Conservation (phyloP, 2,888 invertebrate genomes). For the Cataglyphis albicans region DNA sequence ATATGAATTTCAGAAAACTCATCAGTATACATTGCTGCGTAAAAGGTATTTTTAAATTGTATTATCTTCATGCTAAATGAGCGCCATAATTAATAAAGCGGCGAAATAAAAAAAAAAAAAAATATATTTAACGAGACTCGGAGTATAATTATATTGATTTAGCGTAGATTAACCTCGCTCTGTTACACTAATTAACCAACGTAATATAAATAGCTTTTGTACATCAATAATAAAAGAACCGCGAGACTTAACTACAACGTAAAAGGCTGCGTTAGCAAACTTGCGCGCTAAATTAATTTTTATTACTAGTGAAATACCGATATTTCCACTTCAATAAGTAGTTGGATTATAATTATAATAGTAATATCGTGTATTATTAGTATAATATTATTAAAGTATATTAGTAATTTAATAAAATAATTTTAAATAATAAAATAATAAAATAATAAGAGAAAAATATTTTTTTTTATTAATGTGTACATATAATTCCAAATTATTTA, state of each 20-base stretch:
- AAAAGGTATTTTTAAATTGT: slow-evolving; percentile 11
- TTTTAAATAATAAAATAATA: slow-evolving; percentile 9
- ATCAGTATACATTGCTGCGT: neutral
- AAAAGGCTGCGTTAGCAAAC: slow-evolving; percentile 38
- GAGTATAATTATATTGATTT: slow-evolving; percentile 40
- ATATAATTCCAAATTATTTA: neutral
- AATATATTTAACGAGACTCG: neutral
- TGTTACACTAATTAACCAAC: slow-evolving; percentile 30
- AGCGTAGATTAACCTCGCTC: slow-evolving; percentile 13
- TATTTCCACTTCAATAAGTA: slow-evolving; percentile 20
- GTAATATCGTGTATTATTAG: slow-evolving; percentile 41
- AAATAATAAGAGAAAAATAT: neutral
- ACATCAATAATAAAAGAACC: slow-evolving; percentile 33
- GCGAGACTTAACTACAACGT: slow-evolving; percentile 38
- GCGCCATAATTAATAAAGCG: slow-evolving; percentile 11
- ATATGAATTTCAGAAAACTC: neutral
- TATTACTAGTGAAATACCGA: slow-evolving; percentile 21
- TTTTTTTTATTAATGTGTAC: neutral
- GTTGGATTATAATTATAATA: slow-evolving; percentile 56
- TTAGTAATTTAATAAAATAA: slow-evolving; percentile 13
- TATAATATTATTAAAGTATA: slow-evolving; percentile 39
- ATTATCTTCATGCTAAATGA: slow-evolving; percentile 4
- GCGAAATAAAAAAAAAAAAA: slow-evolving; percentile 31
- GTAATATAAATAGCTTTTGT: slow-evolving; percentile 30
- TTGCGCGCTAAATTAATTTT: slow-evolving; percentile 55